Evolutionary conservation across 2,888 invertebrate genomes (phyloP), one percentile per base, ranked within the genome.

Genomic region (Sinhomidia bicolor): DNA sequence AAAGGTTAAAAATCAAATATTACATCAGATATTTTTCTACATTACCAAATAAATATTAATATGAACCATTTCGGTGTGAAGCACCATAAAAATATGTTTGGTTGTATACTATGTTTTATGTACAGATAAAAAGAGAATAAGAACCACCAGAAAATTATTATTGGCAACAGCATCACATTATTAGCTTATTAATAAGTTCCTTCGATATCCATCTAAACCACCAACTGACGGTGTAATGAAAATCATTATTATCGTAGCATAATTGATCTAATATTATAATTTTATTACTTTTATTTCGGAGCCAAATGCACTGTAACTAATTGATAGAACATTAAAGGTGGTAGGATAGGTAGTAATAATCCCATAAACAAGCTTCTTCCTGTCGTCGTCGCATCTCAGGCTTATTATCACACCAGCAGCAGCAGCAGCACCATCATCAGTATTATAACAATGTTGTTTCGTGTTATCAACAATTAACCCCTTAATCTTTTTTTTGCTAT

Each of bases 321-420:
- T 86, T 86, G 86, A 86, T 81, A 80, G 23, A 60, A 86, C 80
- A 86, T 86, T 86, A 85, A 68, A 71, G 71, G 26, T 71, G 62
- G 87, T 87, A 36, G 60, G 32, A 54, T 87, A 36, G 60, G 32
- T n/a, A n/a, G 14, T 17, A 4, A 17, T 87, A 81, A 76, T 76
- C 81, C 78, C 47, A 87, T 87, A 87, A 87, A 87, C 87, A 87
- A 87, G 87, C 82, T 80, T 82, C 87, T 87, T 87, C 87, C 87
- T 76, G 87, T 87, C 81, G 87, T 87, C 81, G 87, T 87, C 82
- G 76, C 87, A 76, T 78, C 81, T 74, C 29, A 76, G 76, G 26
- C 82, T 62, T 76, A 82, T 82, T 81, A 87, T 82, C 82, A 81
- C 82, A 65, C 71, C 36, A 82, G 32, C 54, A 57, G 7, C 20